Percentiles rank a stretch among this genome's conserved stretches.
phyloP scores from a whole-genome alignment of 2,888 invertebrate species.

The Orthosia gracilis region DNA sequence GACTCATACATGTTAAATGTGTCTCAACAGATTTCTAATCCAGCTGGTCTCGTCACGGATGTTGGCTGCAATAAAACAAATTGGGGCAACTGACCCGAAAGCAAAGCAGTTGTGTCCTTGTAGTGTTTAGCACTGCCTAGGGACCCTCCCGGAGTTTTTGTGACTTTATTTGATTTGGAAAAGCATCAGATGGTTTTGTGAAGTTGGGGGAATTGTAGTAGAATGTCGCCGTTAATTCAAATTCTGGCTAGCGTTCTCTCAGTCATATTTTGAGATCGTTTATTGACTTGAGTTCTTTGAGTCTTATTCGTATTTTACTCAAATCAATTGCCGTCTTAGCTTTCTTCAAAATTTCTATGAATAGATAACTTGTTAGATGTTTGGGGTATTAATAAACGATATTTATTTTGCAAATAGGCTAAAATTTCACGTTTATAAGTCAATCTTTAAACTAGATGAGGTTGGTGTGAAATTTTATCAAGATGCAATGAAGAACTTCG shows the following conservation, averaged over 20 bases:
- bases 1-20: conserved; percentile 47
- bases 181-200: conserved; percentile 32
- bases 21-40: conserved; percentile 47
- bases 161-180: conserved; percentile 21
- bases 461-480: no score
- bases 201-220: not conserved
- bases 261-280: no score
- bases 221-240: conserved; percentile 17
- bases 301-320: no score
- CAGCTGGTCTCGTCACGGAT: conserved; percentile 50
- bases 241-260: not conserved
- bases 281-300: no score
- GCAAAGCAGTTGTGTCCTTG: conserved; percentile 33
- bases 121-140: conserved; percentile 45
- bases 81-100: conserved; percentile 52
- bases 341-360: no score
- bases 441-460: no score
- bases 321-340: no score
- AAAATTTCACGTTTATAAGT: no score
- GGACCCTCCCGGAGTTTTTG: conserved; percentile 33
- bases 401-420: no score
- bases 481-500: no score
- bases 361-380: no score
- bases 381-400: no score
- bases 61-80: conserved; percentile 62